phyloP scores from a whole-genome alignment of 2,113 vertebrate species.

The Hydrochoerus hydrochaeris region DNA sequence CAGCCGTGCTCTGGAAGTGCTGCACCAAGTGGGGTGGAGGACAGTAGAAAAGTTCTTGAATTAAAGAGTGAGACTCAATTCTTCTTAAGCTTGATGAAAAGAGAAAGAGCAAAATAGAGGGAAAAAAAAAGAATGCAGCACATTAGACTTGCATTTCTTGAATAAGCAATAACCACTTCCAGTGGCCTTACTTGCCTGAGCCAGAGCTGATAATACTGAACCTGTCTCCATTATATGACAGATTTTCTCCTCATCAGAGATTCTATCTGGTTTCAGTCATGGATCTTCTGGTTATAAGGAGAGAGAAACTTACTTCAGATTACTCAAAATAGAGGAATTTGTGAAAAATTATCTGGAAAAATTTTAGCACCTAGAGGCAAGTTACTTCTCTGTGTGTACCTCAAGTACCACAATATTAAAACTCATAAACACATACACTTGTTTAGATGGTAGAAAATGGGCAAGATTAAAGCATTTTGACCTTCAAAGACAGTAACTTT shows the following conservation, averaged over 20 bases:
- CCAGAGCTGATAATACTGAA: not conserved
- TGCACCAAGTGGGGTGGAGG: rapidly evolving
- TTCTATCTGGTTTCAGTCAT: not conserved
- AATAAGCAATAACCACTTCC: rapidly evolving
- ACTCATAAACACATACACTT: not conserved
- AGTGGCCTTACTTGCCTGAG: rapidly evolving
- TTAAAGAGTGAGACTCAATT: not conserved
- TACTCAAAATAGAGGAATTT: not conserved
- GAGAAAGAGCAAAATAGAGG: too few species aligned
- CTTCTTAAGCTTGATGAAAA: too few species aligned
- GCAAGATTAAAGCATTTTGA: not conserved
- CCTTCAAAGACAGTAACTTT: not conserved
- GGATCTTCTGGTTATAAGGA: not conserved
- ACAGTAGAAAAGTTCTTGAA: rapidly evolving
- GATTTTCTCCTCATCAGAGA: not conserved
- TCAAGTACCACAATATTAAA: not conserved
- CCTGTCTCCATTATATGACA: not conserved
- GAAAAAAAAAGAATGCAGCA: rapidly evolving
- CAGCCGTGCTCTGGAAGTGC: not conserved
- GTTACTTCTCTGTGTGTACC: not conserved
- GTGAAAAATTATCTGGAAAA: not conserved
- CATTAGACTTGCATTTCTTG: rapidly evolving
- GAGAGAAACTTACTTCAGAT: not conserved
- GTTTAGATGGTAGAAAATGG: not conserved
- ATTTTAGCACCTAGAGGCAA: not conserved